Conservation (phyloP, 2,113 vertebrate genomes). For the Mus musculus region DNA sequence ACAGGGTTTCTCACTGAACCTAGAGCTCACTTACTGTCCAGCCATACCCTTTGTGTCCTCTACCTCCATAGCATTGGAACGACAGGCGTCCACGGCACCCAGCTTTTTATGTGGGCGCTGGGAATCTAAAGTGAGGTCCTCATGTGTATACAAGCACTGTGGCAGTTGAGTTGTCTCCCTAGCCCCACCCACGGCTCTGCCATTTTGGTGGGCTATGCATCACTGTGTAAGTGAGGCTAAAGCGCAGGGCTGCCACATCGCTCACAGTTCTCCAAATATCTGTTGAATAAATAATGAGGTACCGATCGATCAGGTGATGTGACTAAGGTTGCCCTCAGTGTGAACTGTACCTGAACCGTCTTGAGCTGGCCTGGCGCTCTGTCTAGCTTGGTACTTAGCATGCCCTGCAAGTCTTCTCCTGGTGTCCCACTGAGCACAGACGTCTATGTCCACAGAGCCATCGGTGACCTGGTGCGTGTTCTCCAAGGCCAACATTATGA, state of each 20-base stretch:
- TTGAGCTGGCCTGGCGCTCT: not conserved
- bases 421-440: constrained; percentile 88
- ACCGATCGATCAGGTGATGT: not conserved
- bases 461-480: constrained; percentile 86
- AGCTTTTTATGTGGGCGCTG: not conserved
- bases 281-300: not conserved
- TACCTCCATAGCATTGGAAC: not conserved
- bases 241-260: not conserved
- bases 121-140: not conserved
- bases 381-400: constrained; percentile 75
- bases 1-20: not conserved
- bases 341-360: not conserved
- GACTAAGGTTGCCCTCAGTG: not conserved
- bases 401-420: constrained; percentile 84
- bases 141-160: not conserved
- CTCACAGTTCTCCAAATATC: not conserved
- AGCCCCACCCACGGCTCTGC: not conserved
- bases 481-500: constrained; percentile 87
- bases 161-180: too few species aligned
- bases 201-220: not conserved
- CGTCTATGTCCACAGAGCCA: constrained; percentile 86
- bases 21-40: not conserved
- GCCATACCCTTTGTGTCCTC: not conserved
- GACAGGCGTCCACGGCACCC: not conserved
- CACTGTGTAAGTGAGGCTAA: not conserved